Conservation (phyloP, 1,140 invertebrate genomes). For the Catajapyx aquilonaris region DNA sequence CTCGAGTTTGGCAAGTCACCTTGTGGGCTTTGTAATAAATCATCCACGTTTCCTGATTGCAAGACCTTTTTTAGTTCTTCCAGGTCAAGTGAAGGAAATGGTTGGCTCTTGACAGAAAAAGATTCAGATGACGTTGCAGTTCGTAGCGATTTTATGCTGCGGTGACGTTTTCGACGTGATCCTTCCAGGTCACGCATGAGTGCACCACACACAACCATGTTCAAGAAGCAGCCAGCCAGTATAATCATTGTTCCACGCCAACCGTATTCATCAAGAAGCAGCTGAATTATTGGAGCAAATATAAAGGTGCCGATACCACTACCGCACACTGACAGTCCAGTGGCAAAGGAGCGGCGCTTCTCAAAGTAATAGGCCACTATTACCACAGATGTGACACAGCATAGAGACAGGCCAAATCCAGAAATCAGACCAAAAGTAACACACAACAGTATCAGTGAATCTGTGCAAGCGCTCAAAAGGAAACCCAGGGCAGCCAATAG, state of each 20-base stretch:
- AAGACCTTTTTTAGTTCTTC: slow-evolving; percentile 11
- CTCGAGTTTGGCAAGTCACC: slow-evolving; percentile 15
- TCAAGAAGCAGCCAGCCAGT: slow-evolving; percentile 61
- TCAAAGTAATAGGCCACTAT: slow-evolving; percentile 95
- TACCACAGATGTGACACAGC: slow-evolving; percentile 74
- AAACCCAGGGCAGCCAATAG: slow-evolving; percentile 59
- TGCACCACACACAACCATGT: slow-evolving; percentile 66
- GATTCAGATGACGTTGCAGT: slow-evolving; percentile 6
- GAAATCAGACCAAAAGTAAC: slow-evolving; percentile 68
- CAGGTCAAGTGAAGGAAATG: slow-evolving; percentile 3
- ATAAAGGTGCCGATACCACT: slow-evolving; percentile 78
- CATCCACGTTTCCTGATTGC: slow-evolving; percentile 11
- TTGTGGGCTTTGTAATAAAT: slow-evolving; percentile 8
- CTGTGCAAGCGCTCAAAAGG: slow-evolving; percentile 50
- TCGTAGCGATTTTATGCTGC: slow-evolving; percentile 7
- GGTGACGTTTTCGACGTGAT: slow-evolving; percentile 3
- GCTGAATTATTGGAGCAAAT: slow-evolving; percentile 65
- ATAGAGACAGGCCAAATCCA: slow-evolving; percentile 66
- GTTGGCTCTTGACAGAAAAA: background rate
- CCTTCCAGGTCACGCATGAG: slow-evolving; percentile 53
- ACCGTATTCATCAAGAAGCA: slow-evolving; percentile 51
- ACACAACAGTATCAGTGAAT: slow-evolving; percentile 55
- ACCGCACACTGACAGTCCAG: slow-evolving; percentile 77
- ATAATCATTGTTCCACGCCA: slow-evolving; percentile 75
- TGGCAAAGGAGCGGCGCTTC: slow-evolving; percentile 71